Evolutionary conservation across 2,797 vertebrate genomes (phyloP).

Genomic region (Schizothorax lantsangensis): DNA sequence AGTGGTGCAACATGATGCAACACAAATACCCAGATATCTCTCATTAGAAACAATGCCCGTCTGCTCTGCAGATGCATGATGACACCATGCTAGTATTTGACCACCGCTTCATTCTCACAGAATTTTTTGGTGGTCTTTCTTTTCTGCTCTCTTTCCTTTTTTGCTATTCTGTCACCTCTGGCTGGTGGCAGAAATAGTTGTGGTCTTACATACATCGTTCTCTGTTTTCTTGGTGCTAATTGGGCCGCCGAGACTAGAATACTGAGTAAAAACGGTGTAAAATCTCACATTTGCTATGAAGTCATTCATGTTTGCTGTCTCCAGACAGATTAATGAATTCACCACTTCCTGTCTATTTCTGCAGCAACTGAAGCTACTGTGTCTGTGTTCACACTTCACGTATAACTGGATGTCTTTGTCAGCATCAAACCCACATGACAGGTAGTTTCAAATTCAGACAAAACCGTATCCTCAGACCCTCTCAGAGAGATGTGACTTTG

Average conservation of each 20-base stretch:
- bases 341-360: neutral
- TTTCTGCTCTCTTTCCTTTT: neutral
- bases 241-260: neutral
- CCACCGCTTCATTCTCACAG: constrained; percentile 16
- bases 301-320: neutral
- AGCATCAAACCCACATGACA: neutral
- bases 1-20: neutral
- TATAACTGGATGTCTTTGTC: neutral
- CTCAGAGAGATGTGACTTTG: neutral
- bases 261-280: neutral
- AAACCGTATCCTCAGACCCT: neutral
- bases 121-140: constrained; percentile 27
- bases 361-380: neutral
- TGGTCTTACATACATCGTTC: neutral
- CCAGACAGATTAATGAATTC: constrained; percentile 3
- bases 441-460: neutral
- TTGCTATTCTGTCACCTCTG: constrained; percentile 8
- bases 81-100: neutral
- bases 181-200: constrained; percentile 15
- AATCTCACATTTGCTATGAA: constrained; percentile 10
- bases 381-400: neutral
- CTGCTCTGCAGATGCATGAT: constrained; percentile 1
- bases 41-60: constrained; percentile 21
- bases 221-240: constrained; percentile 7
- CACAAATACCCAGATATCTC: constrained; percentile 36